Base-by-base conservation (phyloP, 2,797 vertebrate species). In the Siniperca obscura region DNA sequence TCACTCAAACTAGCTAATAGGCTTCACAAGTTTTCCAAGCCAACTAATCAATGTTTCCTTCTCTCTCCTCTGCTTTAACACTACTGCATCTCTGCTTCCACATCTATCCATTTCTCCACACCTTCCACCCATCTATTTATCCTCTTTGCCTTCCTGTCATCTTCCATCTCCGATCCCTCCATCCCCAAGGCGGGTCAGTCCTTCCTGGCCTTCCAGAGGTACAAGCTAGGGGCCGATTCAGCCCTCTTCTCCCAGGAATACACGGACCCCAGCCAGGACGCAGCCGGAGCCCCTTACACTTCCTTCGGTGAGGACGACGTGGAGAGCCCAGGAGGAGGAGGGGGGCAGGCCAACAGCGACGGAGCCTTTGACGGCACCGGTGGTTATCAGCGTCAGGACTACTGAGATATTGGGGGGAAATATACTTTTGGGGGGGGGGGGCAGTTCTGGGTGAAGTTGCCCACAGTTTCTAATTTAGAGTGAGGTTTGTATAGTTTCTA, bases 201-300 rank as follows among this genome's bases (percentile, higher is more conserved):
- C 0, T 96, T 98, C 94, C 95, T 99, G 95, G 98, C 96, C 12
- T 98, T 96, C 95, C 96, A 97, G 95, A 95, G 96, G 84, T 99
- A 97, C 95, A 97, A 95, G 88, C 94, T 99, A 82, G 98, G 98
- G 78, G 97, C 97, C 75, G 98, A 99, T 94, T 99, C 98, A 0
- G 97, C 98, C 74, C 97, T 99, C 85, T 99, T 99, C 97, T 98
- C 97, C 93, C 97, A 98, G 95, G 98, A 98, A 84, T 99, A 99
- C 97, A 97, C 94, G 80, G 98, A 99, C 93, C 98, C 98, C 81
- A 98, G 97, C 94, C 98, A 97, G 96, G 97, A 99, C 64, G 96
- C 96, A 55, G 95, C 86, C 7, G 90, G 96, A 86, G 96, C 96
- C 70, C 97, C 98, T 68, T 98, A 98, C 93, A 96, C 96, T 48